Base-by-base conservation (phyloP, 2,113 vertebrate genomes). In the human (Homo sapiens) region DNA sequence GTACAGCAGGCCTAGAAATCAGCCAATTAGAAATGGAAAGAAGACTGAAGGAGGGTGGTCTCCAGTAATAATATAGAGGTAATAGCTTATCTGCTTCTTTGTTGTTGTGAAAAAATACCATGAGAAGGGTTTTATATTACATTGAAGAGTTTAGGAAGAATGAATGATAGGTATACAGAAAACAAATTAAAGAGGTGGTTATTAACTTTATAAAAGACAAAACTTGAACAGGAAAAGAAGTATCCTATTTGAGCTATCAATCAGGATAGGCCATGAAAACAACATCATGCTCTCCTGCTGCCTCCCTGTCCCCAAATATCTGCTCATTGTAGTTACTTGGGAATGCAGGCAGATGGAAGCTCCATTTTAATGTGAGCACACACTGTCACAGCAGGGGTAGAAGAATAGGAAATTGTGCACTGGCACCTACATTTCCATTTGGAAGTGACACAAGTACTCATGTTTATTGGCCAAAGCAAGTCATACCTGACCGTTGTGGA, bases 221-320 rank as follows among this genome's bases (percentile, higher is more conserved):
- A 90, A 43, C 40, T 81, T 97, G 38, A 94, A 43, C 22, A 75
- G 48, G 64, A 82, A 66, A 92, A 81, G 32, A 93, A 83, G 38
- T 73, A 18, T n/a, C 23, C 11, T 16, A 32, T 81, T 64, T 85
- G 48, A 45, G 66, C 40, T 76, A 12, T 80, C 8, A 23, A 18
- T 79, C 12, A 93, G 27, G 20, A 22, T 68, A 59, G 64, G 23
- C 40, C 9, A 8, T 66, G 25, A n/a, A 55, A 57, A 76, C 68
- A 79, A 0, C 40, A 70, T n/a, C 18, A 5, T 59, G 27, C 48
- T 23, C 61, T 94, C 7, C 11, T 68, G 1, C 22, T 23, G 0
- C 12, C 10, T 86, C 4, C 61, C 14, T n/a, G 1, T 23, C 11
- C 52, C 38, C 16, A 57, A 38, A 35, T 22, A 13, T 2, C 30